A percentile compares a stretch with the other conserved stretches of the same genome.
Conservation (phyloP, 2,888 invertebrate genomes). For the Vesta saturnalis region DNA sequence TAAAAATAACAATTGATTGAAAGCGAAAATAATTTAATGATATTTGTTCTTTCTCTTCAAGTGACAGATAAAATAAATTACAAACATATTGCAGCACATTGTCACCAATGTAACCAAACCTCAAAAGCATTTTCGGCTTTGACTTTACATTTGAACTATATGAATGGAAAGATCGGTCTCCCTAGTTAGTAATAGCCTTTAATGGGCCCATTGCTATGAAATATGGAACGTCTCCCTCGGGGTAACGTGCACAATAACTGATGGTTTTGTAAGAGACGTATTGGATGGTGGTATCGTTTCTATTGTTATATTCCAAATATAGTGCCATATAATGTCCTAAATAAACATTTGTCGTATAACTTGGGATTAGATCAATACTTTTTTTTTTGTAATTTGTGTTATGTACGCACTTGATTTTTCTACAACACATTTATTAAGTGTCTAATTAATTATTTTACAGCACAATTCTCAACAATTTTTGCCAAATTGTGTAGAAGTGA, state of each 20-base stretch:
- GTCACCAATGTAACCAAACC: constrained; percentile 57
- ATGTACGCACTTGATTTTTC: not conserved
- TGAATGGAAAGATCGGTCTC: constrained; percentile 52
- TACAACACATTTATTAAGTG: not conserved
- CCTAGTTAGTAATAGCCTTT: constrained; percentile 57
- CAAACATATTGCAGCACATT: constrained; percentile 55
- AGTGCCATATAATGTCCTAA: constrained; percentile 34
- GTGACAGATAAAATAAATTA: constrained; percentile 56
- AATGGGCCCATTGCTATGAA: constrained; percentile 60
- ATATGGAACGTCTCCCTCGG: constrained; percentile 57
- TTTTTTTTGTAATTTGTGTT: too few relatives aligned
- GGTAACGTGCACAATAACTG: constrained; percentile 47
- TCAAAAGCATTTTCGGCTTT: constrained; percentile 53
- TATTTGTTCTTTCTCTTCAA: constrained; percentile 33
- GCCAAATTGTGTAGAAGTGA: too few relatives aligned
- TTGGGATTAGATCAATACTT: constrained; percentile 25
- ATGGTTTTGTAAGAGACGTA: constrained; percentile 44
- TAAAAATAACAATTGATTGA: constrained; percentile 6
- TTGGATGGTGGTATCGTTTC: constrained; percentile 33
- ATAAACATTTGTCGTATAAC: constrained; percentile 38
- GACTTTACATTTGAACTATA: constrained; percentile 49
- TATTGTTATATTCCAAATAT: constrained; percentile 25
- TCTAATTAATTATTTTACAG: not conserved
- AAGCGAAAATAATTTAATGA: constrained; percentile 8
- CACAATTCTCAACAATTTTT: too few relatives aligned